Conservation (phyloP, 1,140 invertebrate genomes). For the Drosophila navojoa region DNA sequence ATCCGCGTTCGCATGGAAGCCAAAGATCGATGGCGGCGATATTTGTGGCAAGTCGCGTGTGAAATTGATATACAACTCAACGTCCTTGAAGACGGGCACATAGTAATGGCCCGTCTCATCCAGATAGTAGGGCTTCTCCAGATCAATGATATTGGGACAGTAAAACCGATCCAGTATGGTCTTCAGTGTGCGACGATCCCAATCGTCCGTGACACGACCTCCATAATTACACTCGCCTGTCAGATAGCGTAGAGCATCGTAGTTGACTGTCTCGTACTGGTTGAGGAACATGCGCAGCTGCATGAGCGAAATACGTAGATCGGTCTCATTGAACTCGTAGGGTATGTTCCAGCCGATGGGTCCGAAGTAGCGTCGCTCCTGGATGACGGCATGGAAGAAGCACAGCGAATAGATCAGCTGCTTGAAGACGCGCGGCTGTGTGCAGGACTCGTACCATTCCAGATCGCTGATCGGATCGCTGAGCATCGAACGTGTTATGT, state of each 20-base stretch:
- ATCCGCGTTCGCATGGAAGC: constrained; percentile 97
- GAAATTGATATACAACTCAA: constrained; percentile 91
- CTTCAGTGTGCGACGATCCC: constrained; percentile 94
- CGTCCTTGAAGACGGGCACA: constrained; percentile 89
- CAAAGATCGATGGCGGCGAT: constrained; percentile 94
- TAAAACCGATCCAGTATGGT: constrained; percentile 94
- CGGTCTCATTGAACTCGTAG: constrained; percentile 98
- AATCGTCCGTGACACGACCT: constrained; percentile 96
- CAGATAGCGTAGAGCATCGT: constrained; percentile 94
- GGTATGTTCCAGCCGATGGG: constrained; percentile 97
- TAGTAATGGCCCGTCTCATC: constrained; percentile 90
- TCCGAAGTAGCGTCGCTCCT: constrained; percentile 96
- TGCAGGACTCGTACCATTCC: constrained; percentile 94
- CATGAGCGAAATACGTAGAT: constrained; percentile 93
- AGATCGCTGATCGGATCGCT: constrained; percentile 94
- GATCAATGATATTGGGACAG: constrained; percentile 85
- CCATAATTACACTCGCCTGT: constrained; percentile 99
- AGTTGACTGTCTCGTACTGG: constrained; percentile 93
- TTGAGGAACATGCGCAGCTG: constrained; percentile 96
- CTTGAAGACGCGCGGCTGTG: constrained; percentile 91
- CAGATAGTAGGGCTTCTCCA: constrained; percentile 86
- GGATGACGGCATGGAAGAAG: constrained; percentile 97
- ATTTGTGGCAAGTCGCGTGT: constrained; percentile 91
- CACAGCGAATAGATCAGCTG: constrained; percentile 95
- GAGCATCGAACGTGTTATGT: constrained; percentile 91